These are phyloP conservation scores for Porites rus DNA, from an alignment of 92 coral and sea anemone species.

Conservation along the genomic window DNA sequence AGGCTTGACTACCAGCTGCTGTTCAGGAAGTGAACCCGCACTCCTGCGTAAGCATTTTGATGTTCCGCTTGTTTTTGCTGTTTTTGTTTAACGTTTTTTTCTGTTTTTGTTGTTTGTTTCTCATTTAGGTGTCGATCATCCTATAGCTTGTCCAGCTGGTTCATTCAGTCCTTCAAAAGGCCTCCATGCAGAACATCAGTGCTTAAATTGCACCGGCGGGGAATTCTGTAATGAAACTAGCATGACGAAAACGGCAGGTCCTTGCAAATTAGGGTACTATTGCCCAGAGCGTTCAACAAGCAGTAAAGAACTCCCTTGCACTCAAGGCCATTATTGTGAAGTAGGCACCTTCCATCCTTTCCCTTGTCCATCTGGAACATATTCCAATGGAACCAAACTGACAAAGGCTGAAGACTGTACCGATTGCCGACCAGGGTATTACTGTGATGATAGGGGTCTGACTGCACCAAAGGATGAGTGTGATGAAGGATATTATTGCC, in stretches of 20 bases:
- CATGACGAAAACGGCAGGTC: constrained; percentile 89
- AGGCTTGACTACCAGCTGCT: too few species aligned
- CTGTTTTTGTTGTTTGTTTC: neutral
- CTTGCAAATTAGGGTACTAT: constrained; percentile 86
- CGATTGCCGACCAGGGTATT: constrained; percentile 84
- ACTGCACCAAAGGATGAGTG: constrained; percentile 84
- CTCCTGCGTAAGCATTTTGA: too few species aligned
- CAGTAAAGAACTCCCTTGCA: constrained; percentile 72
- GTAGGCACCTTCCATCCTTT: constrained; percentile 81
- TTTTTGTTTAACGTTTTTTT: neutral
- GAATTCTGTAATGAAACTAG: constrained; percentile 91
- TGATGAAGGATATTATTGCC: constrained; percentile 85
- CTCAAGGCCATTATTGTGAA: constrained; percentile 84
- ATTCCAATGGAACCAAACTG: constrained; percentile 81
- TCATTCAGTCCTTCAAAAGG: constrained; percentile 76
- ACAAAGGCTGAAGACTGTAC: constrained; percentile 75
- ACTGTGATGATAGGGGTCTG: constrained; percentile 87
- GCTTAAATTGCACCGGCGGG: constrained; percentile 95
- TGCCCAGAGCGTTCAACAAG: constrained; percentile 87
- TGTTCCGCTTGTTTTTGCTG: neutral
- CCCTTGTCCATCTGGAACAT: constrained; percentile 89
- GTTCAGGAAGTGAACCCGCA: too few species aligned
- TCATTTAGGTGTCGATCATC: constrained; percentile 82
- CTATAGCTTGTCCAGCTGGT: constrained; percentile 90
- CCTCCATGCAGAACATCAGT: constrained; percentile 73